Percentiles rank a stretch among this genome's conserved stretches.
phyloP scores from a whole-genome alignment of 2,113 vertebrate genomes.

The Myrmecophaga tridactyla region DNA sequence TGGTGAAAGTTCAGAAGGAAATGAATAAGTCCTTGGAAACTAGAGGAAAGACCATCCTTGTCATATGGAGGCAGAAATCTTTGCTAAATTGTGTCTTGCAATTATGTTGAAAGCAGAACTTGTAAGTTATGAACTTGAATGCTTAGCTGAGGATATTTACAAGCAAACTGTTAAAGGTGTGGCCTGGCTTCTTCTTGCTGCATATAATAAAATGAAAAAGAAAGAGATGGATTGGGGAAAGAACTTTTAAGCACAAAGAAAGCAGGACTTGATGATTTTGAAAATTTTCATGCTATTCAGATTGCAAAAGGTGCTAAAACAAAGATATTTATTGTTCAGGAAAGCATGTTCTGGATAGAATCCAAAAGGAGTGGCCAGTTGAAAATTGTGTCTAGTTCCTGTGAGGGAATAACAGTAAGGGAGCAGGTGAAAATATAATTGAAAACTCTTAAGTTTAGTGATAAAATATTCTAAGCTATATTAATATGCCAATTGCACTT shows the following conservation, averaged over 20 bases:
- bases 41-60: background rate
- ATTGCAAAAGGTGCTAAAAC: background rate
- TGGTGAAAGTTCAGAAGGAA: no score
- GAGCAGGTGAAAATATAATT: no score
- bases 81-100: background rate
- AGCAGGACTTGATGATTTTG: background rate
- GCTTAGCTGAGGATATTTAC: background rate
- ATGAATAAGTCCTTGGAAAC: background rate
- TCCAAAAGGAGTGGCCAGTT: no score
- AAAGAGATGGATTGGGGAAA: background rate
- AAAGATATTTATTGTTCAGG: background rate
- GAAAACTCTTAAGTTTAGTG: background rate
- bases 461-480: background rate
- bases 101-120: background rate
- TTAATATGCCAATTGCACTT: background rate
- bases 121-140: background rate
- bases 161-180: background rate
- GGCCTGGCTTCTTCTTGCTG: background rate
- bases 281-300: background rate
- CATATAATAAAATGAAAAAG: background rate
- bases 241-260: no score
- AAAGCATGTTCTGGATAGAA: background rate
- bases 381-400: no score
- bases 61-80: background rate
- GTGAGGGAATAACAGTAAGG: no score